Evolutionary conservation across 2,113 vertebrate species (phyloP).

Genomic region (Orcinus orca): DNA sequence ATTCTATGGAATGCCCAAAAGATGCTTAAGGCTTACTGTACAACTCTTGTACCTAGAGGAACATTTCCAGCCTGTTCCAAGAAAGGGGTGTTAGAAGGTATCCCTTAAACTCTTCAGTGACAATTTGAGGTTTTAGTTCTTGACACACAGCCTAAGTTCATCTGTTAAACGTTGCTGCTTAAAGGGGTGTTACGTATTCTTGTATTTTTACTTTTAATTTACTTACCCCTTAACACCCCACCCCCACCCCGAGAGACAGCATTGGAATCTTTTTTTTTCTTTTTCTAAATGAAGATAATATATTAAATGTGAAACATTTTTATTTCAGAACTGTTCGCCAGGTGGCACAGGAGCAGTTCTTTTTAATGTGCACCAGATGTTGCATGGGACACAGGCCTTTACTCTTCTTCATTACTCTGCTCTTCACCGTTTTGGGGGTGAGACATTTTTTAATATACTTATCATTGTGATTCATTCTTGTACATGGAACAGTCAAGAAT

Average conservation of each 20-base stretch:
- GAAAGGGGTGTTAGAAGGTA: neutral
- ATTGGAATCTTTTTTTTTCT: neutral
- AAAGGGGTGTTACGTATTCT: neutral
- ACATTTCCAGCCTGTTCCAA: neutral
- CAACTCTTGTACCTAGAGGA: neutral
- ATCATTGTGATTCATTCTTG: neutral
- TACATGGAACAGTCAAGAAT: neutral
- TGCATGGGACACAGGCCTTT: conserved; percentile 99
- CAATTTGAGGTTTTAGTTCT: neutral
- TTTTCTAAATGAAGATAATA: neutral
- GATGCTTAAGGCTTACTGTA: neutral
- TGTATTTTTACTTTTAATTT: conserved; percentile 16
- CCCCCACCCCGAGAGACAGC: neutral
- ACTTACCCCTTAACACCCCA: neutral
- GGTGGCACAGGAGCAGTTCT: conserved; percentile 99
- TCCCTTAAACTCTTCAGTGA: neutral
- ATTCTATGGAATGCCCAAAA: neutral
- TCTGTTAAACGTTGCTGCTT: conserved; percentile 14
- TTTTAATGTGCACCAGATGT: conserved; percentile 98
- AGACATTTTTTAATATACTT: conserved; percentile 71
- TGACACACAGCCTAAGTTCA: neutral
- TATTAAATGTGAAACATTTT: conserved; percentile 47
- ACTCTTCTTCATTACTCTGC: conserved; percentile 98
- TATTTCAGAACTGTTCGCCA: conserved; percentile 94
- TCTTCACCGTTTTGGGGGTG: conserved; percentile 98